Conservation (phyloP, 2,113 vertebrate genomes). For the Petrocephalus microphthalmus region DNA sequence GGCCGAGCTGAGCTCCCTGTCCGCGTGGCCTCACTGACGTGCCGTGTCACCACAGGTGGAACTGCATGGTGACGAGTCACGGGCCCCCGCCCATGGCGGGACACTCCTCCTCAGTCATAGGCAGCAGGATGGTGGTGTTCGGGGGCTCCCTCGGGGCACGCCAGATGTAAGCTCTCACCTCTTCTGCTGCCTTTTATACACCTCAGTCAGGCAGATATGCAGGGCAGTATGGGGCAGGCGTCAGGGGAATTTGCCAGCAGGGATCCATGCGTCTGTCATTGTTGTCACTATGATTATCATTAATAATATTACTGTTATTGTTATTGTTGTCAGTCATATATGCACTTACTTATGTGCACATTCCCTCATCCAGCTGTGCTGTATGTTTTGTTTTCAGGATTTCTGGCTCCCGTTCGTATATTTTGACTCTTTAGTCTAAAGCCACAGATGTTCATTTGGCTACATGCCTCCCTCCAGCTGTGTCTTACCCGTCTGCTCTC, state of each 20-base stretch:
- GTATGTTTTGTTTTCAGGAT: neutral
- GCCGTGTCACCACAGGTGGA: conserved; percentile 72
- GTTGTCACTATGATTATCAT: neutral
- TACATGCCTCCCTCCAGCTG: neutral
- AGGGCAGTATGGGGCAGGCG: neutral
- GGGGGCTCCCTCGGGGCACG: conserved; percentile 90
- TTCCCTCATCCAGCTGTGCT: neutral
- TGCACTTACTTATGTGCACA: neutral
- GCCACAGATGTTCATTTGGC: too few relatives aligned
- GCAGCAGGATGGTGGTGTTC: conserved; percentile 92
- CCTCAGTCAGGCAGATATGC: neutral
- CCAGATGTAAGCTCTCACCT: conserved; percentile 69
- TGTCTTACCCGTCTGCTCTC: conserved; percentile 24
- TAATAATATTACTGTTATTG: neutral
- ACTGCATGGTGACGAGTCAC: conserved; percentile 93
- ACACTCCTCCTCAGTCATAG: conserved; percentile 91
- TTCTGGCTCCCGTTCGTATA: neutral
- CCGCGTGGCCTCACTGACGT: neutral
- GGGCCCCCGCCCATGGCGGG: conserved; percentile 97
- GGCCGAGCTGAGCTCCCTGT: neutral
- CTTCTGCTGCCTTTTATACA: neutral
- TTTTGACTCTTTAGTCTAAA: neutral
- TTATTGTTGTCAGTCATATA: neutral
- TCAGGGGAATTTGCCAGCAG: neutral
- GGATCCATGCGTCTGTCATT: neutral